Conservation (phyloP, 2,888 invertebrate species). For the Cryptophagus acutangulus region DNA sequence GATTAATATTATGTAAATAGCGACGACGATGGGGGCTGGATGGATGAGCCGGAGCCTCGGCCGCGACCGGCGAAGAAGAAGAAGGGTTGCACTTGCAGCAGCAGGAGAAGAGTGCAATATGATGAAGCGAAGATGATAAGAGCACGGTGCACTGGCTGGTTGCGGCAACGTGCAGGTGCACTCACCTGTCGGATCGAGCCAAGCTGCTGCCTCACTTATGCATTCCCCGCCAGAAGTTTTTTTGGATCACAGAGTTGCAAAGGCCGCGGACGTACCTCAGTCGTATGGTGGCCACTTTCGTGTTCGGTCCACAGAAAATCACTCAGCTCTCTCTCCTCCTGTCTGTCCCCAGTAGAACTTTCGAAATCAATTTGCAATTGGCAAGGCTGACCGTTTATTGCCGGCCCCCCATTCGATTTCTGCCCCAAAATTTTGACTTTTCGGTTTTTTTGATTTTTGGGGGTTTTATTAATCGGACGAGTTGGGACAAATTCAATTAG, state of each 20-base stretch:
- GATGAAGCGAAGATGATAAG: constrained; percentile 13
- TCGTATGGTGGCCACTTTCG: constrained; percentile 25
- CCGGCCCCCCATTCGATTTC: too few relatives aligned
- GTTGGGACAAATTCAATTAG: too few relatives aligned
- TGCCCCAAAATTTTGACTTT: too few relatives aligned
- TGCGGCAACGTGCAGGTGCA: constrained; percentile 25
- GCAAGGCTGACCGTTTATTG: too few relatives aligned
- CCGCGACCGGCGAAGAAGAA: background rate
- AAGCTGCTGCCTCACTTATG: constrained; percentile 26
- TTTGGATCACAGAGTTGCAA: constrained; percentile 21
- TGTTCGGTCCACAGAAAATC: constrained; percentile 19
- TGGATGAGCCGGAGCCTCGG: background rate
- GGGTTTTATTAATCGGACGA: too few relatives aligned
- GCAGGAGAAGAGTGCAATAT: constrained; percentile 13
- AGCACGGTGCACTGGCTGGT: constrained; percentile 6
- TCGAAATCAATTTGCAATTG: too few relatives aligned
- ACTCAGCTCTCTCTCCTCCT: too few relatives aligned
- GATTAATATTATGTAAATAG: too few relatives aligned
- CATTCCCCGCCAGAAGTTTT: constrained; percentile 33
- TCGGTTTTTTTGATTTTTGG: too few relatives aligned
- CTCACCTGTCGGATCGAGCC: constrained; percentile 28
- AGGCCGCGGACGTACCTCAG: constrained; percentile 19
- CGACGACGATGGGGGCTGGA: too few relatives aligned
- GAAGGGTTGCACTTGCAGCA: background rate
- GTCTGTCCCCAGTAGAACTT: too few relatives aligned